Percentiles rank a stretch among this genome's conserved stretches.
Conservation (phyloP, 2,797 vertebrate genomes). For the Tauraco hartlaubi region DNA sequence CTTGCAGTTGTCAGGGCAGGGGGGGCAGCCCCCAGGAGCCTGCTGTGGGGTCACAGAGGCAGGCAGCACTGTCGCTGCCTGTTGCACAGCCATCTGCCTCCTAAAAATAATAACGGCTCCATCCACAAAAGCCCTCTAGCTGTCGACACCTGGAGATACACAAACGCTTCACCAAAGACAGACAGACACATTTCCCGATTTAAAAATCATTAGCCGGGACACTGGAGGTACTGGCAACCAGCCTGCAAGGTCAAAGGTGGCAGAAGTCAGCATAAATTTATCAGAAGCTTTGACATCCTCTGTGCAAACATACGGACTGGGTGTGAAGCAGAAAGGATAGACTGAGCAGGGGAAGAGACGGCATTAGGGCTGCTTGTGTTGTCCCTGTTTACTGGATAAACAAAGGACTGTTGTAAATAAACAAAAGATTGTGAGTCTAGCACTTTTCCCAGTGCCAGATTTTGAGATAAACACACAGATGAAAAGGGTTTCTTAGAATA, state of each 20-base stretch:
- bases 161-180: background rate
- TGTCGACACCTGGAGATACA: background rate
- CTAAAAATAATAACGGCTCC: background rate
- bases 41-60: fast-evolving
- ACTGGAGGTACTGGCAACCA: background rate
- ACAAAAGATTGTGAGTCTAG: slow-evolving; percentile 6
- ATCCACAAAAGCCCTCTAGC: background rate
- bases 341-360: background rate
- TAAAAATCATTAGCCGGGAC: background rate
- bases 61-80: background rate
- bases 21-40: background rate
- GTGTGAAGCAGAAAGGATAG: background rate
- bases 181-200: background rate
- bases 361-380: background rate
- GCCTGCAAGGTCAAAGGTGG: background rate
- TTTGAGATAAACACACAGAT: slow-evolving; percentile 5
- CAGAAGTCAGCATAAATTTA: background rate
- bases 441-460: background rate
- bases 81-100: background rate
- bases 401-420: background rate
- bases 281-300: background rate
- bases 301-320: background rate
- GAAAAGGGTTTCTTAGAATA: slow-evolving; percentile 18
- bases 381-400: background rate
- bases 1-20: background rate